phyloP scores from a whole-genome alignment of 2,113 vertebrate genomes.

The Nycticryphes semicollaris region DNA sequence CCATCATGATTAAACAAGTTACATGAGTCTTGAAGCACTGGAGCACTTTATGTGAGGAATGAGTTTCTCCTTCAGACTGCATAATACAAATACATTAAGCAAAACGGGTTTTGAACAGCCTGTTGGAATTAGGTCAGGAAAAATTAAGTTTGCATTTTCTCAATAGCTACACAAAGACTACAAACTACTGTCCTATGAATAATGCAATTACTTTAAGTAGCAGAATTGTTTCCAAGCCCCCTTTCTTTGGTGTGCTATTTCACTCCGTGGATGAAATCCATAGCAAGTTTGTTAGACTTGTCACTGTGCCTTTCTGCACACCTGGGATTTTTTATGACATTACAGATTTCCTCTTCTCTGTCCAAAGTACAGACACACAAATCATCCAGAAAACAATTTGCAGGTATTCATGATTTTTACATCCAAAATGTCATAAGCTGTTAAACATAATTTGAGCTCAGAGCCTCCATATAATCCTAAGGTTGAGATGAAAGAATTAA shows the following conservation, averaged over 20 bases:
- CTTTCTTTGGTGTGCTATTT: not conserved
- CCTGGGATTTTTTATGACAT: slow-evolving; percentile 8
- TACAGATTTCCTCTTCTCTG: slow-evolving; percentile 20
- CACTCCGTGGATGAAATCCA: not conserved
- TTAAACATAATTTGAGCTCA: slow-evolving; percentile 40
- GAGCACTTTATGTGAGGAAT: slow-evolving; percentile 67
- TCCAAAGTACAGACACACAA: slow-evolving; percentile 18
- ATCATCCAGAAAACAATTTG: slow-evolving; percentile 32
- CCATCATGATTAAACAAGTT: slow-evolving; percentile 66
- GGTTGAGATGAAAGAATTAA: slow-evolving; percentile 37
- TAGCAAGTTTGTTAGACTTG: not conserved
- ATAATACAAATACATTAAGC: slow-evolving; percentile 55
- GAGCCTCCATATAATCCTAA: not conserved
- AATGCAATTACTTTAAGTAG: not conserved
- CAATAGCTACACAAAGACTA: slow-evolving; percentile 25
- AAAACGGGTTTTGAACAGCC: not conserved
- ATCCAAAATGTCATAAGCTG: slow-evolving; percentile 38
- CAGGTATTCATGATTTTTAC: slow-evolving; percentile 16
- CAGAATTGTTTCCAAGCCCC: not conserved
- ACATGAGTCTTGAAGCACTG: slow-evolving; percentile 54
- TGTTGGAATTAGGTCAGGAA: not conserved
- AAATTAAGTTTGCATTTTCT: slow-evolving; percentile 42
- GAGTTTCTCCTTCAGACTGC: slow-evolving; percentile 64
- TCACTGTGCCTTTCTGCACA: slow-evolving; percentile 1
- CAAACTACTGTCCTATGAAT: not conserved